A percentile compares a stretch with the other conserved stretches of the same genome.
These are phyloP conservation scores for Tetramorium parvispinum DNA, from an alignment of 1,140 invertebrate genomes.

Conservation along the genomic window DNA sequence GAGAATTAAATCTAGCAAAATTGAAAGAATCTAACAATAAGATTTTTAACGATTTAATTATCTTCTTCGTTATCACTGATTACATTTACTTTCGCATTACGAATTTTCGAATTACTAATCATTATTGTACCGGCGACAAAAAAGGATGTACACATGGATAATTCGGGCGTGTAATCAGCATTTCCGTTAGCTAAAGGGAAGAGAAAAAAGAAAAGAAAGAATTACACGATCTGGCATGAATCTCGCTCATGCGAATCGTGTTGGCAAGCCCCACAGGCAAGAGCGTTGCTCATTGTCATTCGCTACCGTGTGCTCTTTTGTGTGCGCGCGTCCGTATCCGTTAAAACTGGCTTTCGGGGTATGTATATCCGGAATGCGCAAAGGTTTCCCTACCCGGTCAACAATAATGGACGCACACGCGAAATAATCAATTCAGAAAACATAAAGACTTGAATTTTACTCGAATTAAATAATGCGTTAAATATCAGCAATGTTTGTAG, in stretches of 20 bases:
- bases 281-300: slow-evolving; percentile 63
- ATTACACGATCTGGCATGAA: slow-evolving; percentile 65
- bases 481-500: background rate
- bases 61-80: background rate
- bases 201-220: background rate
- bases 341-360: slow-evolving; percentile 61
- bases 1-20: background rate
- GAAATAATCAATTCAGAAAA: slow-evolving; percentile 10
- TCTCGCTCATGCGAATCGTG: slow-evolving; percentile 68
- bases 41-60: background rate
- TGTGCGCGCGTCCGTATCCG: slow-evolving; percentile 46
- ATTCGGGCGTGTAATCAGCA: slow-evolving; percentile 68
- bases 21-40: background rate
- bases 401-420: slow-evolving; percentile 22
- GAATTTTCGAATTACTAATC: background rate
- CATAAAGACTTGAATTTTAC: background rate
- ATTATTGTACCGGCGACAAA: slow-evolving; percentile 43
- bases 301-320: slow-evolving; percentile 46
- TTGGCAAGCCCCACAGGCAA: slow-evolving; percentile 18
- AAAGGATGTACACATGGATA: slow-evolving; percentile 58
- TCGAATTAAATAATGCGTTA: background rate
- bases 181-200: slow-evolving; percentile 61
- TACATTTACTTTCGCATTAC: background rate
- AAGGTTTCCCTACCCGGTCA: slow-evolving; percentile 28
- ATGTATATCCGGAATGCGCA: slow-evolving; percentile 9